Conservation (phyloP, 2,797 vertebrate species). For the Thaleichthys pacificus region DNA sequence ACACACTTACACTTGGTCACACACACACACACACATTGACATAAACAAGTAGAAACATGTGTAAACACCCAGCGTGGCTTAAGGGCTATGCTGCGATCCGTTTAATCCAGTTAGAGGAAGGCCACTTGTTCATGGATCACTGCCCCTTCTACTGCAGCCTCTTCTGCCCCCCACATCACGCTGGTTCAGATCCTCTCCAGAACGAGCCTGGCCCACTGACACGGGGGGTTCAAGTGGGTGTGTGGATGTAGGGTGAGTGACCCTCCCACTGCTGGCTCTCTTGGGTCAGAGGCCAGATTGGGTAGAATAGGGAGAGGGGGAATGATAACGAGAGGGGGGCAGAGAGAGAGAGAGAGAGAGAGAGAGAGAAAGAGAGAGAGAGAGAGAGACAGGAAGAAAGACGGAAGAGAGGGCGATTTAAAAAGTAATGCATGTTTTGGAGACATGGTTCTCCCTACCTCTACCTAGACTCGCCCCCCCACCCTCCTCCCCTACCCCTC, state of each 20-base stretch:
- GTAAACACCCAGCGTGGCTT: neutral
- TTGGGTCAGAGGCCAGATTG: neutral
- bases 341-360: neutral
- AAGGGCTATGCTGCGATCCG: conserved; percentile 17
- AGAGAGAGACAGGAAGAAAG: neutral
- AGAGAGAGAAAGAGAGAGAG: neutral
- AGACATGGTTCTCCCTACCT: neutral
- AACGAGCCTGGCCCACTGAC: too few species aligned
- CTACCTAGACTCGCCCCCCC: neutral
- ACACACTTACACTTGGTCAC: neutral
- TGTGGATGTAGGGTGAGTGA: neutral
- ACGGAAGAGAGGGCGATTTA: neutral
- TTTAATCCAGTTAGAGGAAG: conserved; percentile 16
- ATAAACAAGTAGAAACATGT: conserved; percentile 11
- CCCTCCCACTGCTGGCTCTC: too few species aligned
- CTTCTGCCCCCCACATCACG: too few species aligned
- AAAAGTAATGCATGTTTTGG: neutral
- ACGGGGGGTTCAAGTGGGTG: neutral
- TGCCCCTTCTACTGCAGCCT: too few species aligned
- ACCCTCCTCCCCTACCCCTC: neutral
- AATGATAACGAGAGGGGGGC: neutral
- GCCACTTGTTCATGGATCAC: neutral
- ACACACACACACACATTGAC: conserved; percentile 15
- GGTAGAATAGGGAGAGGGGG: neutral
- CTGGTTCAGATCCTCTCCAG: too few species aligned